Conservation (phyloP, 2,888 invertebrate species). For the Leptinotarsa peninsularis region DNA sequence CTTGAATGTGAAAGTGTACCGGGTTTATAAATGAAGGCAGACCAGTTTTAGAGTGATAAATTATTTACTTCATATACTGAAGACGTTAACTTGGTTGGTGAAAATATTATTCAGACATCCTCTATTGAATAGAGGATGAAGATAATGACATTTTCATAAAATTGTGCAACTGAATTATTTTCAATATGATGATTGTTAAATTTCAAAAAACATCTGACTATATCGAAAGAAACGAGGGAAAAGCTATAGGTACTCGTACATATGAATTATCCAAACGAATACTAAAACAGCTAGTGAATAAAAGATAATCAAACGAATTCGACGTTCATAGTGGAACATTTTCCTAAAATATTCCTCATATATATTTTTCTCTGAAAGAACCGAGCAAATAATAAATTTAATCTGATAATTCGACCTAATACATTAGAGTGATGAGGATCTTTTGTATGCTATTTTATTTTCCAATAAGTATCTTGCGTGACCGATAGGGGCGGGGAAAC, state of each 20-base stretch:
- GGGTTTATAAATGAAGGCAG: no score
- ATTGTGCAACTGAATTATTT: no score
- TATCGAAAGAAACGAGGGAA: neutral
- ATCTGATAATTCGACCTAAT: slow-evolving; percentile 44
- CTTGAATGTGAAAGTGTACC: no score
- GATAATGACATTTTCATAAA: no score
- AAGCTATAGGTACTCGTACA: neutral
- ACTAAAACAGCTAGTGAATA: neutral
- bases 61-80: no score
- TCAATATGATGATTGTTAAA: no score
- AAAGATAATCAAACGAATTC: neutral
- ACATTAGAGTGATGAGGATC: slow-evolving; percentile 40
- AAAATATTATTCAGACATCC: no score
- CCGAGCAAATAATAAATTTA: slow-evolving; percentile 24
- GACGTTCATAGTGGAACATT: neutral
- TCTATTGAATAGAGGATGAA: no score
- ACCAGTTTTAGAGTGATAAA: no score
- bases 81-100: no score
- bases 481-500: slow-evolving; percentile 39
- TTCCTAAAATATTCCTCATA: neutral
- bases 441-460: slow-evolving; percentile 34
- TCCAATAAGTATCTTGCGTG: slow-evolving; percentile 41
- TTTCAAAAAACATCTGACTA: neutral
- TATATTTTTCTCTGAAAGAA: slow-evolving; percentile 2
- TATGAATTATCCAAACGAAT: neutral